phyloP scores from a whole-genome alignment of 2,113 vertebrate species.

The Thinocorus orbignyianus region DNA sequence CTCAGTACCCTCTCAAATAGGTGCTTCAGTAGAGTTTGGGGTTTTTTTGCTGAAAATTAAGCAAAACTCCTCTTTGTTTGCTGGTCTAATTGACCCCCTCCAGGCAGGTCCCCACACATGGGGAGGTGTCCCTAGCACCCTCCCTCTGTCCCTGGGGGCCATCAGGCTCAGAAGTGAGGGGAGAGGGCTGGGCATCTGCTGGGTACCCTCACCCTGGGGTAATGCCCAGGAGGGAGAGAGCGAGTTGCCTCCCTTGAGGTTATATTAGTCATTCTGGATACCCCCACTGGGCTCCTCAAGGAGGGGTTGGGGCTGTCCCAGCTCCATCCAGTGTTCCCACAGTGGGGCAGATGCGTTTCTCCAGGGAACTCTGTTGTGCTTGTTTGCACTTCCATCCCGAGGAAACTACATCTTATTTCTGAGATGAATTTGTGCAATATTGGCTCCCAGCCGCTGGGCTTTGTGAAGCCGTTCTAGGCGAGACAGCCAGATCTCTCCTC shows the following conservation, averaged over 20 bases:
- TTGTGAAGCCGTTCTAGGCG: background rate
- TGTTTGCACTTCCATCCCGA: background rate
- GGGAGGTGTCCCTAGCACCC: background rate
- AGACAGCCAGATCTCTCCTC: background rate
- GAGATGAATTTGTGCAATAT: background rate
- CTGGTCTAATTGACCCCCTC: background rate
- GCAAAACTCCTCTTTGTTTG: too few relatives aligned
- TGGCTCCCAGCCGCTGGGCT: background rate
- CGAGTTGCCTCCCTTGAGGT: too few relatives aligned
- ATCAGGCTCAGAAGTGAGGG: rapidly evolving
- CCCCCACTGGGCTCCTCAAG: rapidly evolving
- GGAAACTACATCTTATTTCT: background rate
- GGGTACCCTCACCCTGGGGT: background rate
- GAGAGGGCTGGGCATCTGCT: too few relatives aligned
- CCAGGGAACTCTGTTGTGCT: background rate
- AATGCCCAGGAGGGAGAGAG: background rate
- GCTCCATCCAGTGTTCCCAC: background rate
- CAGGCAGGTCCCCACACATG: rapidly evolving
- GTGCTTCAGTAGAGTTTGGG: too few relatives aligned
- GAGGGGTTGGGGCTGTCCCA: background rate
- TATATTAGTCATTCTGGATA: rapidly evolving
- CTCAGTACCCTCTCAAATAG: background rate
- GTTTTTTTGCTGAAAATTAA: background rate
- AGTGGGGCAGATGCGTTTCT: background rate
- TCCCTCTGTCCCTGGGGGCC: background rate